A percentile compares a stretch with the other conserved stretches of the same genome.
These are phyloP conservation scores for Pemphigus obesinymphae DNA, from an alignment of 1,140 invertebrate species.

Conservation along the genomic window DNA sequence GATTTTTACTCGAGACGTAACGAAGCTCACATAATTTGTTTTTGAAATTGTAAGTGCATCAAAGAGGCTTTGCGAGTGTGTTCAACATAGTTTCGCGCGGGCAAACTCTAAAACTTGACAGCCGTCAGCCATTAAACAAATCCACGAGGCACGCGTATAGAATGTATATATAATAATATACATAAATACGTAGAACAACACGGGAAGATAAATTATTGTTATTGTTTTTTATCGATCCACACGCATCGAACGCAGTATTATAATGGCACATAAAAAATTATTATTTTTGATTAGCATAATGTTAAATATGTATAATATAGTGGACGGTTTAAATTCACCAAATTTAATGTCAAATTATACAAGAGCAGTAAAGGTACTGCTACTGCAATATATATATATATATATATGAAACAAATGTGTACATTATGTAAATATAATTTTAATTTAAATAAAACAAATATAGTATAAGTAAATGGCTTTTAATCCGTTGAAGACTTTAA, in stretches of 20 bases:
- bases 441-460: background rate
- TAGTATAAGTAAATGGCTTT: background rate
- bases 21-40: background rate
- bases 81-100: background rate
- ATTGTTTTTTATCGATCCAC: background rate
- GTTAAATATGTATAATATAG: background rate
- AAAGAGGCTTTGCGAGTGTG: background rate
- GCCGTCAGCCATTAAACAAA: background rate
- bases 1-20: too few relatives aligned
- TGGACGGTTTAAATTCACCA: background rate
- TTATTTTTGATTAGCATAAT: background rate
- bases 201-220: background rate
- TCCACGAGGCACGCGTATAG: too few relatives aligned
- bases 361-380: background rate
- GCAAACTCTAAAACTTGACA: background rate
- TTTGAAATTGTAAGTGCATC: conserved; percentile 10
- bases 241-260: background rate
- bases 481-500: background rate
- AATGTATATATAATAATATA: too few relatives aligned
- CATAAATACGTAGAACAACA: background rate
- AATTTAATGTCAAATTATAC: background rate
- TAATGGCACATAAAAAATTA: too few relatives aligned
- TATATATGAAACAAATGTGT: too few relatives aligned
- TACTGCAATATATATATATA: too few relatives aligned
- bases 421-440: too few relatives aligned